Conservation (phyloP, 2,797 vertebrate genomes). For the Echeneis naucrates region DNA sequence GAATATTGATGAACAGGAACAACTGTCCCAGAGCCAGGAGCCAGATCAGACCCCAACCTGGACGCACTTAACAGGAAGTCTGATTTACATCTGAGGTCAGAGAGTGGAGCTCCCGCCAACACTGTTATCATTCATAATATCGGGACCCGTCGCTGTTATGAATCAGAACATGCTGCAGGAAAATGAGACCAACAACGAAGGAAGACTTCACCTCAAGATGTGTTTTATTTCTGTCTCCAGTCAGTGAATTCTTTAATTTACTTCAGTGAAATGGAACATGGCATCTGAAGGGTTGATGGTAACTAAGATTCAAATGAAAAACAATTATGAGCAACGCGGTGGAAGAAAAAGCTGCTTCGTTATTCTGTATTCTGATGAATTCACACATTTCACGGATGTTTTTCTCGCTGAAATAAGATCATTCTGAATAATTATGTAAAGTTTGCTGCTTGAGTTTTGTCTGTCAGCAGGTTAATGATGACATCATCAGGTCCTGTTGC, state of each 20-base stretch:
- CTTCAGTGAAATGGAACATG: neutral
- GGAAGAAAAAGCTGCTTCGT: too few species aligned
- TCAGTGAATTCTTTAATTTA: neutral
- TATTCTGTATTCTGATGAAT: too few species aligned
- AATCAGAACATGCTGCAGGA: neutral
- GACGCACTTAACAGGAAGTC: neutral
- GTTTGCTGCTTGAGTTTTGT: too few species aligned
- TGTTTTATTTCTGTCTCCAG: neutral
- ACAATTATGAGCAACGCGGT: too few species aligned
- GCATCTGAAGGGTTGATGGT: too few species aligned
- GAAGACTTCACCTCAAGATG: neutral
- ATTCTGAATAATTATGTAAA: too few species aligned
- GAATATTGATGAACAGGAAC: constrained; percentile 47
- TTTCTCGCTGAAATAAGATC: too few species aligned
- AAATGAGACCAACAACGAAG: neutral
- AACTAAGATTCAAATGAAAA: too few species aligned
- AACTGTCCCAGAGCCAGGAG: neutral
- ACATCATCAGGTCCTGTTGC: too few species aligned
- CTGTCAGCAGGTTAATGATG: too few species aligned
- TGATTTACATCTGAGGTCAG: neutral
- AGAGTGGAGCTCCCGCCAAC: neutral
- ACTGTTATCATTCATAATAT: neutral
- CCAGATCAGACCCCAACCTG: constrained; percentile 15
- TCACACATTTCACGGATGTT: too few species aligned
- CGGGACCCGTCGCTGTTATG: neutral